Base-by-base conservation (phyloP, 2,113 vertebrate species). In the Anolis carolinensis region DNA sequence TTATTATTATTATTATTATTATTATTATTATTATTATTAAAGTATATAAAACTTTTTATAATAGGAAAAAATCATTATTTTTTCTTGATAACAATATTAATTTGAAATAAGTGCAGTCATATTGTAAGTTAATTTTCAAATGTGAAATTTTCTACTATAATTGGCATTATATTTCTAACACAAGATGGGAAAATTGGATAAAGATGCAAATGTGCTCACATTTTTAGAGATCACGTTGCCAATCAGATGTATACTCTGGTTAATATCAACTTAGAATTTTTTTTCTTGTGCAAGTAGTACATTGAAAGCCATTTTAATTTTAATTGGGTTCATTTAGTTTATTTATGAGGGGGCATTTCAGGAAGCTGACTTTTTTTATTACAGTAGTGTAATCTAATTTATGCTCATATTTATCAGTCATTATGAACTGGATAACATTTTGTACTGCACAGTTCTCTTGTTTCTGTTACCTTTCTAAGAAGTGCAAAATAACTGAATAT, bases 321-420 rank as follows among this genome's bases (percentile, higher is more conserved):
- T 80, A 86, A 86, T 48, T 80, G 67, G 30, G 36, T 72, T 80
- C 36, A 73, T 86, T 72, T 86, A 48, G 36, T 48, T 3, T 72
- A 80, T 86, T 62, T 80, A 73, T 63, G 52, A 25, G 30, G 63
- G 70, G 48, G n/a, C 50, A 72, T 86, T 63, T 48, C 27, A 48
- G 36, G 68, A 25, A 62, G 21, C 68, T 65, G 10, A 73, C 5
- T 86, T 72, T 25, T 86, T 86, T 71, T 86, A 73, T 79, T 79
- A 32, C 68, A 48, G 18, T 23, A 48, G 18, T 73, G 7, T 65
- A 78, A 62, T 55, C 52, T 80, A 63, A 72, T 86, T 84, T 84
- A 65, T 84, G 71, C 0, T 39, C 16, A 74, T 36, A 8, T 16
- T 74, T 62, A 75, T 16, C 25, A 59, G 16, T n/a, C 65, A 65